Percentiles rank a stretch among this genome's conserved stretches.
These are phyloP conservation scores for Ranitomeya imitator DNA, from an alignment of 2,113 vertebrate genomes.

Conservation along the genomic window DNA sequence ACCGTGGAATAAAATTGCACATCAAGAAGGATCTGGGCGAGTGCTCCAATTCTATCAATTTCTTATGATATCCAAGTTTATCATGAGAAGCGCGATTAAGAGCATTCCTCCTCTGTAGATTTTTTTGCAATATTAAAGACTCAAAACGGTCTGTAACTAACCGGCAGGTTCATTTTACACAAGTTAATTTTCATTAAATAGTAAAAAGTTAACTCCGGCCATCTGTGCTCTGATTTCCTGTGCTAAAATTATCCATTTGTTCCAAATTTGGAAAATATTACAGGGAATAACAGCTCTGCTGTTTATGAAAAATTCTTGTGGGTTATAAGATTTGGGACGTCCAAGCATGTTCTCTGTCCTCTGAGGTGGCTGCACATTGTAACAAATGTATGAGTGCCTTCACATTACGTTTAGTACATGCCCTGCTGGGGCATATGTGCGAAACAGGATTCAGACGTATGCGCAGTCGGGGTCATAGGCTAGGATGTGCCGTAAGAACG, in stretches of 20 bases:
- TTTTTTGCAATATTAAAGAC: not conserved
- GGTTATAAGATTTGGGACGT: not conserved
- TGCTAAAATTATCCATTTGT: conserved; percentile 10
- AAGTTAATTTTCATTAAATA: conserved; percentile 16
- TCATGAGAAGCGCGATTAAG: no score
- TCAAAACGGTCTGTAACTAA: not conserved
- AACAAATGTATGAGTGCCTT: not conserved
- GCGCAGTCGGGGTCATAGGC: no score
- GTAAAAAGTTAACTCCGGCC: not conserved
- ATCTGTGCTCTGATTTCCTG: conserved; percentile 27
- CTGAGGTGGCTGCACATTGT: not conserved
- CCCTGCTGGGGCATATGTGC: no score
- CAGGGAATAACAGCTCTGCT: not conserved
- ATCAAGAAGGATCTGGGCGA: no score
- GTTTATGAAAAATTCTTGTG: not conserved
- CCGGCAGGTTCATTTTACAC: not conserved
- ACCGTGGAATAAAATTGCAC: no score
- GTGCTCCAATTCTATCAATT: no score
- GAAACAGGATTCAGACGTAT: no score
- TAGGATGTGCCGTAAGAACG: no score
- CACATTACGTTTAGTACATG: no score
- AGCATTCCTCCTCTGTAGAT: not conserved
- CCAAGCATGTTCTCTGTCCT: not conserved
- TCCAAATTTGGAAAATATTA: conserved; percentile 18
- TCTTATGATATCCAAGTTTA: no score